Base-by-base conservation (phyloP, 2,113 vertebrate genomes). In the Phoenicopterus ruber region DNA sequence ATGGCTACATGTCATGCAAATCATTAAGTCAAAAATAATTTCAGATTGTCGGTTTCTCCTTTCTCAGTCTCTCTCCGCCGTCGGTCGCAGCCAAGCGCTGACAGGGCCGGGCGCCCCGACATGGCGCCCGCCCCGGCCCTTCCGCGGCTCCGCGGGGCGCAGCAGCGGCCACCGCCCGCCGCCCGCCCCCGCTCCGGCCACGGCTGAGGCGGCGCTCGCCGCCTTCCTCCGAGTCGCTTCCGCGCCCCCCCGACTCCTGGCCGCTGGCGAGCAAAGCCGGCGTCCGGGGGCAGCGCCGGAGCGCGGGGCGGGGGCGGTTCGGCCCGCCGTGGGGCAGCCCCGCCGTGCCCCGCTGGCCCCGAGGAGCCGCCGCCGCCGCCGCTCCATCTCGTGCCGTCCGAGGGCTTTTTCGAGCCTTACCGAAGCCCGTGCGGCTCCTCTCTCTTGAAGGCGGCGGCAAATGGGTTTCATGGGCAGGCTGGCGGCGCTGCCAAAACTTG, bases 161-260 rank as follows among this genome's bases (percentile, higher is more conserved):
- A 6, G 14, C 26, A 7, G 11, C 24, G 6, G 11, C 13, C 3
- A 20, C 17, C 24, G 4, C 29, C 5, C 7, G 7, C 31, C 17
- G 29, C 10, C 34, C 9, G 20, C 28, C 52, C 40, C 17, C 34
- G 10, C n/a, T 10, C 15, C 11, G 47, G 31, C 17, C 13, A 5
- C 38, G 34, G 29, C 63, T 4, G 42, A 17, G 19, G 31, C 13
- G 2, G 3, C 15, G 2, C 7, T 8, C 13, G 0, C 5, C 0
- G 11, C 31, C 7, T 12, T 2, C 6, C 38, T 25, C 24, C 49
- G 0, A 18, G 6, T 3, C 29, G 6, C 42, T n/a, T 34, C 47
- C 44, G 26, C 54, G 25, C 15, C 34, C 15, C 26, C 3, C 8
- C 14, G 25, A 3, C 50, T 24, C 32, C 32, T 10, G 22, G 72